Conservation (phyloP, 2,888 invertebrate genomes). For the Trachelus troglodyta region DNA sequence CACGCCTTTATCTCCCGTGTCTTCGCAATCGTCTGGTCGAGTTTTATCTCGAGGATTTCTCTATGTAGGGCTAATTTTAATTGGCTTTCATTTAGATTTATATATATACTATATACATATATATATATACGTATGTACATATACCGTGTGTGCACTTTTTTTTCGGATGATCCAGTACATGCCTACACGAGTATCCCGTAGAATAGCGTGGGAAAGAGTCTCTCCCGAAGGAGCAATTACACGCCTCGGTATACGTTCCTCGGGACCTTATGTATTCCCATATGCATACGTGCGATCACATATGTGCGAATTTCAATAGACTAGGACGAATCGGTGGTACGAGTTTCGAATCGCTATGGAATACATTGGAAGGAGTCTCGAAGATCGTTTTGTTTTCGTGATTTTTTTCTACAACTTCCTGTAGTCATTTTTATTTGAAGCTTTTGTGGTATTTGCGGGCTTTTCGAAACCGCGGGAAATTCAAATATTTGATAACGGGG, state of each 20-base stretch:
- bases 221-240: background rate
- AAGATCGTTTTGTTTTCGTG: background rate
- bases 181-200: background rate
- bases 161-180: background rate
- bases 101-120: background rate
- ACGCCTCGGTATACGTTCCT: background rate
- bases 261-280: background rate
- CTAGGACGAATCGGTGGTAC: background rate
- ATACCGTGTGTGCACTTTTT: background rate
- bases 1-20: constrained; percentile 41
- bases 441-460: background rate
- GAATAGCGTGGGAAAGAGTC: background rate
- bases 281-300: background rate
- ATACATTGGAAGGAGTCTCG: background rate
- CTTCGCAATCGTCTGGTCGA: constrained; percentile 8
- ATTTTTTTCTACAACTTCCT: background rate
- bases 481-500: background rate
- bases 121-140: background rate
- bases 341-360: background rate
- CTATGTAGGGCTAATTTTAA: background rate
- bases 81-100: background rate
- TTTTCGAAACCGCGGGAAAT: background rate
- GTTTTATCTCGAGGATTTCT: background rate
- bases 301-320: background rate
- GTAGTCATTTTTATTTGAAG: background rate